Base-by-base conservation (phyloP, 2,888 invertebrate genomes). In the Cylindroiulus punctatus region DNA sequence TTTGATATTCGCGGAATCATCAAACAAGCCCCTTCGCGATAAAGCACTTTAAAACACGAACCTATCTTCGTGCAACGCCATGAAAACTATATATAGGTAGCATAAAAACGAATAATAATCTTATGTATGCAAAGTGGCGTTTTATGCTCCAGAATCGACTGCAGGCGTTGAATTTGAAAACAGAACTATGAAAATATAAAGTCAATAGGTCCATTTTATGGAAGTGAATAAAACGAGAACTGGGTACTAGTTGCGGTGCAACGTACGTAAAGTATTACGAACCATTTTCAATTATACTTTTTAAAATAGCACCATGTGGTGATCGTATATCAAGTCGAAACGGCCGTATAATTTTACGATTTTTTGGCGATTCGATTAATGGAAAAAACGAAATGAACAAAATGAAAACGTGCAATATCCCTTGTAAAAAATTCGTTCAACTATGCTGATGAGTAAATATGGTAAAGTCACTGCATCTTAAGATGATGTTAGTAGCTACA, bases 71-170 rank as follows among this genome's bases (percentile, higher is more conserved):
- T 52, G 52, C 0, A 19, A 19, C 52, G 7, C 19, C 19, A n/a
- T 10, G 26, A 65, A 65, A 65, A 26, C 65, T 65, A 26, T 65
- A 12, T 65, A 26, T 65, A 12, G 65, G 65, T 65, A 26, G 65
- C 26, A 65, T 65, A 26, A 22, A 65, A 65, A 12, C 65, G 65
- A 65, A 65, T 65, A 65, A 65, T 65, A 65, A 26, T 26, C n/a
- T 22, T 26, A 65, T 65, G 65, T 12, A 65, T 65, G 65, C 65
- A 65, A 65, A 26, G 65, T 65, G 65, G 65, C 65, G 26, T 65
- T 26, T 65, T 65, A 26, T 65, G 65, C 65, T 10, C 8, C 65
- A 26, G 65, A 26, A 65, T 57, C 3, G n/a, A 19, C 7, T 57
- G 57, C n/a, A n/a, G n/a, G n/a, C n/a, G n/a, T n/a, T 19, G n/a